These are phyloP conservation scores for Acrobasis consociella DNA, from an alignment of 2,888 invertebrate species.

Conservation along the genomic window DNA sequence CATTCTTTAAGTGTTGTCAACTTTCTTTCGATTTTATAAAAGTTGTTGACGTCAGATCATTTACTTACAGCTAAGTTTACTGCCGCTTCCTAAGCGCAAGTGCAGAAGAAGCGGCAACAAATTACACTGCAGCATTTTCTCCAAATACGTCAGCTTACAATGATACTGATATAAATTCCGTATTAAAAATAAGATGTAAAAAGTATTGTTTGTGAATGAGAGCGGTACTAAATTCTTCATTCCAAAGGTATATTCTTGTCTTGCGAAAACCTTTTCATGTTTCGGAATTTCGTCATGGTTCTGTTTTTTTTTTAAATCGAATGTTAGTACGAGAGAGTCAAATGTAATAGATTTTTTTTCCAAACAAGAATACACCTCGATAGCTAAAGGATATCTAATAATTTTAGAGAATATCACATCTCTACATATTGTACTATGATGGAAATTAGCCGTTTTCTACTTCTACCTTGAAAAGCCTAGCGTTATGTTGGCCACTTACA, in stretches of 20 bases:
- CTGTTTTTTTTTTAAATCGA: not conserved
- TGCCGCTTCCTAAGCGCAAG: too few relatives aligned
- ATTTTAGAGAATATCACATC: constrained; percentile 18
- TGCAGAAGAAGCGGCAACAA: too few relatives aligned
- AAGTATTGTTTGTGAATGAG: constrained; percentile 10
- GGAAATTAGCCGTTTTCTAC: constrained; percentile 12
- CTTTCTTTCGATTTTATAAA: not conserved
- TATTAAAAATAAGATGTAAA: not conserved
- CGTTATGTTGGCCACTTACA: too few relatives aligned
- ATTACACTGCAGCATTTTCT: too few relatives aligned
- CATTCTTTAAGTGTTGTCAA: too few relatives aligned
- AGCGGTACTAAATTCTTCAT: not conserved
- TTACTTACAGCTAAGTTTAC: too few relatives aligned
- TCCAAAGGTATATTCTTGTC: constrained; percentile 2
- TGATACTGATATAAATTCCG: too few relatives aligned
- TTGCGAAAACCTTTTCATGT: not conserved
- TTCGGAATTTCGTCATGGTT: constrained; percentile 8
- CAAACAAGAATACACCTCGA: constrained; percentile 6
- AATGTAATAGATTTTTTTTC: not conserved
- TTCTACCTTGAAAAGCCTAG: not conserved
- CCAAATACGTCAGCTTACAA: too few relatives aligned
- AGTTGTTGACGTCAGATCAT: not conserved
- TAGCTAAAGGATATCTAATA: constrained; percentile 4
- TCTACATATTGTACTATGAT: constrained; percentile 4
- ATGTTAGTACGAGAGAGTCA: not conserved